phyloP scores from a whole-genome alignment of 1,140 invertebrate genomes.

The Dryas iulia region DNA sequence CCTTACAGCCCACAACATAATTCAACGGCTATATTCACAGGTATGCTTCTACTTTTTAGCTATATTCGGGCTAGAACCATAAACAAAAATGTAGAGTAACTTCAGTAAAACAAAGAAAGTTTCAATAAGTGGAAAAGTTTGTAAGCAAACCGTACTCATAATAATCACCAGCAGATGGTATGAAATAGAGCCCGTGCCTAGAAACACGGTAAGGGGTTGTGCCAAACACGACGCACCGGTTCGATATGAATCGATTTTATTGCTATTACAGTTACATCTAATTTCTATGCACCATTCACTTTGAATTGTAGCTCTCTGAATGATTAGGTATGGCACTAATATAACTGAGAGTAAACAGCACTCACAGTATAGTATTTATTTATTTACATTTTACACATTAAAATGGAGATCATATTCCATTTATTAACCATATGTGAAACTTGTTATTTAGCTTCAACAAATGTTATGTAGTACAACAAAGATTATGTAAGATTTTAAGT shows the following conservation, averaged over 20 bases:
- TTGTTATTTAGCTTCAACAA: no score
- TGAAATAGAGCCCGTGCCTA: slow-evolving; percentile 27
- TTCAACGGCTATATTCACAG: slow-evolving; percentile 91
- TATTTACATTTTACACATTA: neutral
- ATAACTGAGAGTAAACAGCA: neutral
- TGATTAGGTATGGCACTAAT: neutral
- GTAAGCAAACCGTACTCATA: neutral
- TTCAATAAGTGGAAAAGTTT: neutral
- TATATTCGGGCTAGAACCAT: neutral
- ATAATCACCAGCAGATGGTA: slow-evolving; percentile 29
- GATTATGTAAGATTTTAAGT: neutral
- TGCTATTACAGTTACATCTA: slow-evolving; percentile 46
- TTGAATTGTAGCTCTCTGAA: neutral
- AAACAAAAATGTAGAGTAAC: neutral
- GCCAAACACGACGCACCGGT: slow-evolving; percentile 47
- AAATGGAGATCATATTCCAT: neutral
- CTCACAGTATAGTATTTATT: neutral
- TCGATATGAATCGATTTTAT: slow-evolving; percentile 57
- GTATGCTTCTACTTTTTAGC: slow-evolving; percentile 69
- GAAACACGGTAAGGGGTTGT: slow-evolving; percentile 39
- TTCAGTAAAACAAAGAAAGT: neutral
- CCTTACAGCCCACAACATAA: slow-evolving; percentile 97
- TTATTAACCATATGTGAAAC: no score
- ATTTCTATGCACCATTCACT: slow-evolving; percentile 24
- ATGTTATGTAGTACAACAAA: no score